Evolutionary conservation across 1,140 invertebrate species (phyloP).

Genomic region (Brachionus angularis): DNA sequence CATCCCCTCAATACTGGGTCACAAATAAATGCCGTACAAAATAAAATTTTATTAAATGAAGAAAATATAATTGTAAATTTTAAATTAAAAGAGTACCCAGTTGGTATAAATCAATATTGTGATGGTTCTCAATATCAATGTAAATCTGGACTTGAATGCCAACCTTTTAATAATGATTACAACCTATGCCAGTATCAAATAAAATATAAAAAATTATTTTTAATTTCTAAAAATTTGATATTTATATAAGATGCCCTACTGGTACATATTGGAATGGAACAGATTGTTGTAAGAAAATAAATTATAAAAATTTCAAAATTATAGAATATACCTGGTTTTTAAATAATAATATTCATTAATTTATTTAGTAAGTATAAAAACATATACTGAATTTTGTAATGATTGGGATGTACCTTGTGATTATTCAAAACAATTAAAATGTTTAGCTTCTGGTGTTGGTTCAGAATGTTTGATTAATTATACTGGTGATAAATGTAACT

Average conservation of each 20-base stretch:
- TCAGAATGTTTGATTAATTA: neutral
- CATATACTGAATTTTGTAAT: neutral
- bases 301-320: too few relatives aligned
- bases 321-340: too few relatives aligned
- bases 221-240: neutral
- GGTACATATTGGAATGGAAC: constrained; percentile 2
- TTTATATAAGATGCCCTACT: neutral
- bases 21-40: neutral
- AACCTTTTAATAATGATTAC: neutral
- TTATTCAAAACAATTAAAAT: neutral
- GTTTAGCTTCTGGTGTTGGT: neutral
- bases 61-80: neutral
- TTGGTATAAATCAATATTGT: constrained; percentile 27
- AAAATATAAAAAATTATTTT: neutral
- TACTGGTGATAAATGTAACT: neutral
- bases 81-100: neutral
- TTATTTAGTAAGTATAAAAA: neutral
- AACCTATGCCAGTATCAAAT: neutral
- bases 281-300: neutral
- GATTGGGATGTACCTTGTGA: constrained; percentile 4
- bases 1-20: neutral
- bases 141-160: neutral
- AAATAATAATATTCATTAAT: too few relatives aligned
- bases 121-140: neutral
- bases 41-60: neutral